These are phyloP conservation scores for Ursus arctos DNA, from an alignment of 2,113 vertebrate species.

Conservation along the genomic window DNA sequence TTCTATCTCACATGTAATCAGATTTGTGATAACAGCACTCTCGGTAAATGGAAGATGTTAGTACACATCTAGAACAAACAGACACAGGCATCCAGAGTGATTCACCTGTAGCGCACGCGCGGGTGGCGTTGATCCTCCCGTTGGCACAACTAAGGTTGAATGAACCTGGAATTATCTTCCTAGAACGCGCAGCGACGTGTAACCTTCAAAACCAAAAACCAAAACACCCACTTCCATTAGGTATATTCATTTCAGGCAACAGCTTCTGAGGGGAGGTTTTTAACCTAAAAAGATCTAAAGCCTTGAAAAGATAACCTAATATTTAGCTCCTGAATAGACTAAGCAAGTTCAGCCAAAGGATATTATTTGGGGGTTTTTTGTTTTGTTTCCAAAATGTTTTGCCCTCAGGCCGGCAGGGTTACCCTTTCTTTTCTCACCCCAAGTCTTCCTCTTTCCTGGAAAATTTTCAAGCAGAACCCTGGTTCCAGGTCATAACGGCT, in stretches of 20 bases:
- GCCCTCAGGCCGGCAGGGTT: neutral
- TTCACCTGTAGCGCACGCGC: neutral
- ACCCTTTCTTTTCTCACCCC: slow-evolving; percentile 22
- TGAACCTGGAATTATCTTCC: slow-evolving; percentile 9
- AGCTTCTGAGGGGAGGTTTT: neutral
- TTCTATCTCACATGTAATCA: neutral
- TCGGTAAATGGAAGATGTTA: neutral
- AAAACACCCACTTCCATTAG: neutral
- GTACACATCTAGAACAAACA: neutral
- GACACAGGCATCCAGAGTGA: neutral
- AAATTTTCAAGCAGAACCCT: slow-evolving; percentile 39
- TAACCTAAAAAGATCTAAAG: neutral
- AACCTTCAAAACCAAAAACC: slow-evolving; percentile 41
- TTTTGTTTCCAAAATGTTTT: slow-evolving; percentile 29
- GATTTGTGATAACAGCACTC: neutral
- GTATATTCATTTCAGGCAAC: neutral
- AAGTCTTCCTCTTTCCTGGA: neutral
- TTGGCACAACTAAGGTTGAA: neutral
- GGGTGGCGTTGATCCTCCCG: neutral
- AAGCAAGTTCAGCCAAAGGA: neutral
- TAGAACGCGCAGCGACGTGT: neutral
- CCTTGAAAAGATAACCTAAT: neutral
- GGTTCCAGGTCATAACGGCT: slow-evolving; percentile 24
- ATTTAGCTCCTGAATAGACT: neutral
- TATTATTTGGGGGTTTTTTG: neutral